Evolutionary conservation across 1,140 invertebrate species (phyloP).

Genomic region (Psix sp.): DNA sequence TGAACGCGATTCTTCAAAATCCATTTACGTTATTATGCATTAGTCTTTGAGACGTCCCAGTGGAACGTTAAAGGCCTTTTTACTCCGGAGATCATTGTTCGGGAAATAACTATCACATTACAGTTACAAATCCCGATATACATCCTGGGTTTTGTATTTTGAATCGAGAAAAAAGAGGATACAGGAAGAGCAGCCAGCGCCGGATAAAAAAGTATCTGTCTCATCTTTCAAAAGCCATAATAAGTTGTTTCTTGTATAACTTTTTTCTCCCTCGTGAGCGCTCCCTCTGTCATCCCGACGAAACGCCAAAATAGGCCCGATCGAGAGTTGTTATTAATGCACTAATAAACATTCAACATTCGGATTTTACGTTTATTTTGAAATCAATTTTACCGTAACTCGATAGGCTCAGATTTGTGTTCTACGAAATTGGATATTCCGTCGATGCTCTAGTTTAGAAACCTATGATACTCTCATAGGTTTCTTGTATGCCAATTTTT

Average conservation of each 20-base stretch:
- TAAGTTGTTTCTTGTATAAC: too few species aligned
- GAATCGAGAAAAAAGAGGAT: constrained; percentile 32
- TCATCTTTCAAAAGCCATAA: constrained; percentile 38
- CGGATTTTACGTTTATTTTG: background rate
- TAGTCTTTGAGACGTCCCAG: constrained; percentile 38
- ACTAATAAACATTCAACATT: constrained; percentile 1
- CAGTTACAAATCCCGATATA: constrained; percentile 52
- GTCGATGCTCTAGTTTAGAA: background rate
- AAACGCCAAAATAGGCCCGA: background rate
- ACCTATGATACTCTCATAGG: background rate
- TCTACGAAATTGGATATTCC: background rate
- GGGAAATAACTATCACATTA: constrained; percentile 53
- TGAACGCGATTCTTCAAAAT: constrained; percentile 57
- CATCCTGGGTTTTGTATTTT: constrained; percentile 48
- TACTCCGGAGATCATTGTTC: constrained; percentile 40
- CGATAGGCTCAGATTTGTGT: background rate
- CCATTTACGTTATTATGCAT: constrained; percentile 55
- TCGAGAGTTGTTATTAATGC: background rate
- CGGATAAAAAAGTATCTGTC: constrained; percentile 20
- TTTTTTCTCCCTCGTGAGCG: too few species aligned
- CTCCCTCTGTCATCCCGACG: background rate
- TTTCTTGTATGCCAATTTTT: background rate
- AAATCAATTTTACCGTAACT: constrained; percentile 1
- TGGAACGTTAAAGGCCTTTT: constrained; percentile 33
- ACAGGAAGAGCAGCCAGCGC: constrained; percentile 15